phyloP scores from a whole-genome alignment of 1,140 invertebrate genomes.

The Polyergus mexicanus region DNA sequence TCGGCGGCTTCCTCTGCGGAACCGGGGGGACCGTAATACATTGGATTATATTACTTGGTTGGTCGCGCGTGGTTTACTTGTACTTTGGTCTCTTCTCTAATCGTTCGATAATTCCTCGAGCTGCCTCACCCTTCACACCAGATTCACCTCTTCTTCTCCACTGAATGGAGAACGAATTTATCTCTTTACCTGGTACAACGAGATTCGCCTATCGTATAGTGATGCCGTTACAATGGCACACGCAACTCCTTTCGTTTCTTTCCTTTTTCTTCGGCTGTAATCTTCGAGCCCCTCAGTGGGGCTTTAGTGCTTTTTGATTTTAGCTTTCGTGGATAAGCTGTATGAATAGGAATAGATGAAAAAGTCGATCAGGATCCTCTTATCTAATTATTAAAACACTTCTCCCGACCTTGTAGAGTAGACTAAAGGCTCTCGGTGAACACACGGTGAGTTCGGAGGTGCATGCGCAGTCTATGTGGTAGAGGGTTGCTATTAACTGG shows the following conservation, averaged over 20 bases:
- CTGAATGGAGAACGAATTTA: not conserved
- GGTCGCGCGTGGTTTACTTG: constrained; percentile 68
- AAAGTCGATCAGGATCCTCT: constrained; percentile 19
- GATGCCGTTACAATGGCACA: not conserved
- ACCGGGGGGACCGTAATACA: constrained; percentile 85
- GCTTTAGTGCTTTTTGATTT: constrained; percentile 3
- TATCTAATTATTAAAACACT: constrained; percentile 52
- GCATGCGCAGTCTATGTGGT: constrained; percentile 73
- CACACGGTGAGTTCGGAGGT: constrained; percentile 52
- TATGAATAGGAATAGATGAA: not conserved
- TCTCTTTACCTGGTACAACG: not conserved
- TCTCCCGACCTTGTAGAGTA: constrained; percentile 39
- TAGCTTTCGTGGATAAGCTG: constrained; percentile 52
- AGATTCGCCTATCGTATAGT: not conserved
- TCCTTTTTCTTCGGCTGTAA: constrained; percentile 4
- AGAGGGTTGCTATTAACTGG: constrained; percentile 77
- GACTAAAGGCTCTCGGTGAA: constrained; percentile 66
- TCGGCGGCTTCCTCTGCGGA: constrained; percentile 76
- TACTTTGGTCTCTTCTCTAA: constrained; percentile 28
- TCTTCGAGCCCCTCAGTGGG: constrained; percentile 31
- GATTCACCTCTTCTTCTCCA: constrained; percentile 40
- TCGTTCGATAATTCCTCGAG: constrained; percentile 38
- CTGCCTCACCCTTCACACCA: constrained; percentile 30
- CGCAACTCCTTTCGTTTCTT: not conserved
- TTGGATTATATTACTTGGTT: constrained; percentile 82